Base-by-base conservation (phyloP, 1,140 invertebrate species). In the Sogatella furcifera region DNA sequence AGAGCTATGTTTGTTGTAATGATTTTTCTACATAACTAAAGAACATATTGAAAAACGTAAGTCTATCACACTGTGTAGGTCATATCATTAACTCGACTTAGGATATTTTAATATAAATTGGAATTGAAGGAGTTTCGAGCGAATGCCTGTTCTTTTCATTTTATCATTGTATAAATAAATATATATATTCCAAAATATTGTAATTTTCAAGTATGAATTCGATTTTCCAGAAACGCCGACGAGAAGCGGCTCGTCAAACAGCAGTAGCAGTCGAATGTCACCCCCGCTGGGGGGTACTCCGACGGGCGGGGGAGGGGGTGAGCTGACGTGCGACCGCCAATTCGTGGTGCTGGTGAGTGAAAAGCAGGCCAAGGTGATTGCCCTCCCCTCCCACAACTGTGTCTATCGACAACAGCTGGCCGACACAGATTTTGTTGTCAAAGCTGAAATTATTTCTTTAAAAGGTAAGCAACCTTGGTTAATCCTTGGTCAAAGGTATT, bases 321-420 rank as follows among this genome's bases (percentile, higher is more conserved):
- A 73, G 73, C 68, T 63, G 75, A 77, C 76, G 69, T 81, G 60
- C 79, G 93, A 97, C 77, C 80, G 89, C 64, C 95, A 97, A 80
- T 95, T 92, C 77, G 88, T 92, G 24, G 89, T 95, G 15, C 83
- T 97, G 61, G 87, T 88, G 57, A 95, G 92, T 52, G 94, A 97
- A 75, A 97, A 96, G 74, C 92, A 97, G 77, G 92, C 92, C 55
- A 82, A 93, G 72, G 90, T 97, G 56, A 86, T 96, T 52, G 90
- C 91, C 62, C 81, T 97, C 68, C 95, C 95, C 63, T 95, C 92
- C 60, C 95, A 97, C 74, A 95, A 28, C 76, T 96, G 84, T 74
- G 81, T 89, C 64, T 92, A 90, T 74, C 82, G 87, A 64, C 86
- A 90, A 73, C 88, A 91, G 72, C 80, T 92, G 65, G 84, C 87